phyloP scores from a whole-genome alignment of 2,888 invertebrate species.

The Silvanus unidentatus region DNA sequence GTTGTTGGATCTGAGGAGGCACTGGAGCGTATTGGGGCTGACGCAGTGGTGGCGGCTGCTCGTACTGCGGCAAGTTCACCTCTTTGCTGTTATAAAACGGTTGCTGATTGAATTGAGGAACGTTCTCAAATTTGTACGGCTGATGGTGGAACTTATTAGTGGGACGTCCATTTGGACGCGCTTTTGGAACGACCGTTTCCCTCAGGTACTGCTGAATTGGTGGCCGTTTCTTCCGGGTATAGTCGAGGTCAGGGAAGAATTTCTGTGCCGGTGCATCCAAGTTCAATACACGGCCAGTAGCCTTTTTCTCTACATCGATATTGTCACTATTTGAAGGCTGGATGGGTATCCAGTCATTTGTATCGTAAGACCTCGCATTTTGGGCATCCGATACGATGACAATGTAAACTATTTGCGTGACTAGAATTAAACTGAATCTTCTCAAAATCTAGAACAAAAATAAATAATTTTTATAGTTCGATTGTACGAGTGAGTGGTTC shows the following conservation, averaged over 20 bases:
- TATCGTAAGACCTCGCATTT: conserved; percentile 32
- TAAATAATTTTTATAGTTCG: conserved; percentile 4
- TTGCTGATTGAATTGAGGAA: conserved; percentile 16
- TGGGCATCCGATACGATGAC: conserved; percentile 10
- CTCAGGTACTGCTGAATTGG: conserved; percentile 39
- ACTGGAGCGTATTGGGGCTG: conserved; percentile 6
- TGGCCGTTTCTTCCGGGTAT: conserved; percentile 29
- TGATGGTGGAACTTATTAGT: conserved; percentile 22
- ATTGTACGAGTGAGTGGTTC: no score
- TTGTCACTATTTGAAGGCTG: conserved; percentile 33
- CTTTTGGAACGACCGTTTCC: conserved; percentile 37
- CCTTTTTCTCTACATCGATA: conserved; percentile 24
- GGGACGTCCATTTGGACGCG: conserved; percentile 13
- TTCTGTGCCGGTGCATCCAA: conserved; percentile 31
- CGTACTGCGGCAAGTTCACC: conserved; percentile 13
- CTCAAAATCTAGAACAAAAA: conserved; percentile 22
- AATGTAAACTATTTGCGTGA: conserved; percentile 14
- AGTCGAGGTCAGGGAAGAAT: conserved; percentile 32
- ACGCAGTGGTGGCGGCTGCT: conserved; percentile 19
- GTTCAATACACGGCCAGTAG: conserved; percentile 39
- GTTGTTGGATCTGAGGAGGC: conserved; percentile 17
- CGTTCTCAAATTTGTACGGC: conserved; percentile 33
- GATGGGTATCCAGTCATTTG: conserved; percentile 55
- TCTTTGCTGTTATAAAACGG: conserved; percentile 19
- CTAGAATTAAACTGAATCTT: conserved; percentile 15